A percentile compares a stretch with the other conserved stretches of the same genome.
These are phyloP conservation scores for Equus quagga DNA, from an alignment of 2,113 vertebrate species.

Conservation along the genomic window DNA sequence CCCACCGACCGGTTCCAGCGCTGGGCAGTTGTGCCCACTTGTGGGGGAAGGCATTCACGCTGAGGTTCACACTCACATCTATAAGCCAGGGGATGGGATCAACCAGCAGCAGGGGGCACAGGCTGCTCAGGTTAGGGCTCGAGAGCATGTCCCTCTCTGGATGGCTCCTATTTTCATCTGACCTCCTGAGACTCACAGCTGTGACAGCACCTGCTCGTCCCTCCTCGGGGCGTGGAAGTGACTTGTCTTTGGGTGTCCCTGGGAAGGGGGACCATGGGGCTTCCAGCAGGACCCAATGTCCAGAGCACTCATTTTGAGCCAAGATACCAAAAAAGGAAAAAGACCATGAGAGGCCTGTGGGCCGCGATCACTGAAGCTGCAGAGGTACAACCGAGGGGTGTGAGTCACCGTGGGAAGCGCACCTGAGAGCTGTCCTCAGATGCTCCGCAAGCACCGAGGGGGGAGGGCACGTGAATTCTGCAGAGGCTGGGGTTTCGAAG, in stretches of 20 bases:
- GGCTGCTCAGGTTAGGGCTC: not conserved
- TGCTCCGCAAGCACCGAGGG: fast-evolving
- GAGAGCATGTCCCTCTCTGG: fast-evolving
- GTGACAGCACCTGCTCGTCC: not conserved
- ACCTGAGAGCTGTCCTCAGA: not conserved
- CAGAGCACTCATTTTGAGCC: not conserved
- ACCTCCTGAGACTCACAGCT: not conserved
- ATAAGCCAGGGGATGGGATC: too few relatives aligned
- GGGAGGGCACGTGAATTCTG: too few relatives aligned
- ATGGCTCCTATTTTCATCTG: not conserved
- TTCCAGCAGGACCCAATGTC: not conserved
- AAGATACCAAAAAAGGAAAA: not conserved
- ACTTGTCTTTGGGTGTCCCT: not conserved
- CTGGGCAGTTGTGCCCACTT: not conserved
- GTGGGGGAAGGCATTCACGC: not conserved
- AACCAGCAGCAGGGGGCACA: not conserved
- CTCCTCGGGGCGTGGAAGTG: not conserved
- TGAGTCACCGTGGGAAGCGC: not conserved
- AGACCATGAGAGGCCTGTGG: too few relatives aligned
- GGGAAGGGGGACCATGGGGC: not conserved
- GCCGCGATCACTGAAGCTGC: not conserved
- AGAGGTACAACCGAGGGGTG: not conserved
- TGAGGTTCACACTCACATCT: not conserved
- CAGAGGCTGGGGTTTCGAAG: not conserved
- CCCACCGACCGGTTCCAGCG: fast-evolving